These are phyloP conservation scores for Phrynocephalus forsythii DNA, from an alignment of 2,797 vertebrate species.

Conservation along the genomic window DNA sequence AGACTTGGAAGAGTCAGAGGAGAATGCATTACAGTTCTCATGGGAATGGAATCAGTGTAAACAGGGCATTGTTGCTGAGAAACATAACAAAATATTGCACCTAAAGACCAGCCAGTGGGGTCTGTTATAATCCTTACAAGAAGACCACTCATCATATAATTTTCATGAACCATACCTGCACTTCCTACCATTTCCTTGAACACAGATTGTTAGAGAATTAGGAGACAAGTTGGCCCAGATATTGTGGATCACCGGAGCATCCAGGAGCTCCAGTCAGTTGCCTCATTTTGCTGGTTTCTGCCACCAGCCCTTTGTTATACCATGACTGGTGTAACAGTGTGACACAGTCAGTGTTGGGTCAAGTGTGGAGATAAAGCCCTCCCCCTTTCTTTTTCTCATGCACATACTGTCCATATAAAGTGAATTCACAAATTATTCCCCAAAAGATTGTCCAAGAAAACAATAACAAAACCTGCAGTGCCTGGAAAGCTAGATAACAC, in stretches of 20 bases:
- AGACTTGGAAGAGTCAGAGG: too few species aligned
- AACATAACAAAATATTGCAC: too few species aligned
- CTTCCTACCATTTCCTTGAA: not conserved
- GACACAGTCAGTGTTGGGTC: too few species aligned
- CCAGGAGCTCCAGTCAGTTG: not conserved
- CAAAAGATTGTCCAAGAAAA: not conserved
- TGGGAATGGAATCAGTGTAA: too few species aligned
- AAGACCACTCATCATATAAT: too few species aligned
- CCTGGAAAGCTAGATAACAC: not conserved
- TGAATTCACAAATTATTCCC: not conserved
- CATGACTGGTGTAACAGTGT: not conserved
- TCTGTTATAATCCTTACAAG: too few species aligned
- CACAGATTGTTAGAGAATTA: not conserved
- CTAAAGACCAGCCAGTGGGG: too few species aligned
- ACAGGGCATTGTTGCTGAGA: too few species aligned
- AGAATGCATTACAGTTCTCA: too few species aligned
- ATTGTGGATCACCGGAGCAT: not conserved
- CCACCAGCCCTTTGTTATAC: not conserved
- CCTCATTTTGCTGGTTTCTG: not conserved
- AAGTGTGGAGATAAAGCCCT: not conserved
- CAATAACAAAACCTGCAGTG: not conserved
- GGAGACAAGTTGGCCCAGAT: not conserved
- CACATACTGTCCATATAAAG: not conserved
- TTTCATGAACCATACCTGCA: too few species aligned
- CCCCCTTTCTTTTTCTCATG: not conserved